phyloP scores from a whole-genome alignment of 2,113 vertebrate species.

The Muntiacus reevesi region DNA sequence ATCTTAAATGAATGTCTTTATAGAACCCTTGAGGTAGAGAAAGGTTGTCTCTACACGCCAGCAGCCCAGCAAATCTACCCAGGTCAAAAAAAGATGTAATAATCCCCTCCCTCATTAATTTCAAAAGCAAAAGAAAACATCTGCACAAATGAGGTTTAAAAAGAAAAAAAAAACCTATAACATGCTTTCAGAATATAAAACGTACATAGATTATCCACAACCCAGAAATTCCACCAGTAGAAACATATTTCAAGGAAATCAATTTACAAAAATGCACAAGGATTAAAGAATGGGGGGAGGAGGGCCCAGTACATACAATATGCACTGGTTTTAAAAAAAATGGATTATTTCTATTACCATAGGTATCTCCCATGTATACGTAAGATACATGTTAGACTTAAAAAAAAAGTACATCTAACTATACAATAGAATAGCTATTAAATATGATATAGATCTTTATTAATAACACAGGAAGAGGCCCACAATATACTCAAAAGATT shows the following conservation, averaged over 20 bases:
- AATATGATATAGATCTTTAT: not conserved
- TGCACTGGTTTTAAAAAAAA: not conserved
- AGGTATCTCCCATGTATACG: not conserved
- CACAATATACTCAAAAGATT: not conserved
- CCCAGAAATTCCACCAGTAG: not conserved
- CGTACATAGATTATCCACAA: not conserved
- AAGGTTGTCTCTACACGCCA: not conserved
- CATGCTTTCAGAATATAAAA: not conserved
- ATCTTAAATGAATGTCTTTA: not conserved
- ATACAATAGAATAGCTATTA: not conserved
- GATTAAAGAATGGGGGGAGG: not conserved
- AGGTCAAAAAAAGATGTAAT: not conserved
- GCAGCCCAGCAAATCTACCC: not conserved
- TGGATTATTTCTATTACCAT: not conserved
- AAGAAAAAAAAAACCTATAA: not conserved
- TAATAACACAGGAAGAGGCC: not conserved
- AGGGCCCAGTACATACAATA: not conserved
- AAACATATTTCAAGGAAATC: conserved; percentile 10
- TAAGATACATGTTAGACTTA: not conserved
- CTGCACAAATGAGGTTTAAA: not conserved
- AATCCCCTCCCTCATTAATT: not conserved
- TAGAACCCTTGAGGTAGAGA: not conserved
- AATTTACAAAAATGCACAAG: not conserved
- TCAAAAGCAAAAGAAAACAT: conserved; percentile 2
- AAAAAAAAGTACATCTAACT: not conserved